phyloP scores from a whole-genome alignment of 2,888 invertebrate genomes.

The Poecilobothrus nobilitatus region DNA sequence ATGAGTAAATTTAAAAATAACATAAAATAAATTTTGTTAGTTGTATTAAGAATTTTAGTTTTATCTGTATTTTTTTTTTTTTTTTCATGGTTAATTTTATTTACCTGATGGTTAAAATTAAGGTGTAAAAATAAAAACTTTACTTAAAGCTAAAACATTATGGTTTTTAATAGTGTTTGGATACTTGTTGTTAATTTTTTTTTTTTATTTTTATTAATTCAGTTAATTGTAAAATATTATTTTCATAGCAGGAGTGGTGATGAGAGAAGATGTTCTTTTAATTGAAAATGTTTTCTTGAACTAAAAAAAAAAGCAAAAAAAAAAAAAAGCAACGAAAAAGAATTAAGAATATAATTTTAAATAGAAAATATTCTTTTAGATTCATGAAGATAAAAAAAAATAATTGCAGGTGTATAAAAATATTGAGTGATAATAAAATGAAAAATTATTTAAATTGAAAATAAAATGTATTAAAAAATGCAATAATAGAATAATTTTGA shows the following conservation, averaged over 20 bases:
- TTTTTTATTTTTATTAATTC: background rate
- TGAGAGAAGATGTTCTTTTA: background rate
- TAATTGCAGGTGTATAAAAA: too few relatives aligned
- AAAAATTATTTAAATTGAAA: too few relatives aligned
- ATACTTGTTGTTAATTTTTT: background rate
- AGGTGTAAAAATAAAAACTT: background rate
- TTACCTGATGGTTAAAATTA: background rate
- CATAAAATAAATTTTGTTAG: background rate
- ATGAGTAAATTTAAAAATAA: background rate
- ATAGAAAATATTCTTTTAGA: too few relatives aligned
- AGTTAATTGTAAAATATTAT: conserved; percentile 4
- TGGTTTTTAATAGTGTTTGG: background rate
- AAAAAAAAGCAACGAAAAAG: too few relatives aligned
- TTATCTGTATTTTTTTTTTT: too few relatives aligned
- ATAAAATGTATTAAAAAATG: too few relatives aligned
- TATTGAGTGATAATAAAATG: too few relatives aligned
- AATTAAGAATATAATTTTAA: too few relatives aligned
- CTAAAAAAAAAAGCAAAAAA: too few relatives aligned
- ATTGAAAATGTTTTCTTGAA: background rate
- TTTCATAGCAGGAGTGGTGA: background rate
- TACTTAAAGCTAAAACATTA: background rate
- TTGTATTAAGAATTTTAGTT: background rate
- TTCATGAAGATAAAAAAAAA: too few relatives aligned
- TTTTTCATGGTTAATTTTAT: too few relatives aligned
- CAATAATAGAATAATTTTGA: too few relatives aligned